These are phyloP conservation scores for Polydrusus cervinus DNA, from an alignment of 2,888 invertebrate genomes.

Conservation along the genomic window DNA sequence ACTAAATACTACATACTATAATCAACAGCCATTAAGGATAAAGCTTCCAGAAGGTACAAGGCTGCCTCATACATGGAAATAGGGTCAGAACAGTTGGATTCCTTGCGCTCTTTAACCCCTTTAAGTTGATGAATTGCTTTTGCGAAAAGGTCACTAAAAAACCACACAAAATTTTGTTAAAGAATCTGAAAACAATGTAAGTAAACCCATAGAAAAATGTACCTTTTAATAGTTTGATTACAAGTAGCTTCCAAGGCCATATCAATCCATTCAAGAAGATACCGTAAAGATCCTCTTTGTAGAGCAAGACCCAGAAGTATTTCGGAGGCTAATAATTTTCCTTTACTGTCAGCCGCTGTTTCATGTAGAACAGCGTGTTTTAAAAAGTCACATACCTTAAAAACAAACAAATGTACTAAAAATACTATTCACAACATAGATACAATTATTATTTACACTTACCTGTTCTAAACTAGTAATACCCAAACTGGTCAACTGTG, in stretches of 20 bases:
- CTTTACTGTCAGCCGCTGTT: conserved; percentile 72
- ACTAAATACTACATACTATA: conserved; percentile 62
- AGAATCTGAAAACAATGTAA: conserved; percentile 9
- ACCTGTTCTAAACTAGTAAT: conserved; percentile 74
- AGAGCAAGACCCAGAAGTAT: conserved; percentile 75
- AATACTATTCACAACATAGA: not conserved
- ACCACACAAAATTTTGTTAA: conserved; percentile 5
- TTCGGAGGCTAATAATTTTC: conserved; percentile 72
- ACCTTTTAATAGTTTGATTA: conserved; percentile 48
- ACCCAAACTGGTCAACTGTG: conserved; percentile 74
- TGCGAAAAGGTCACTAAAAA: conserved; percentile 65
- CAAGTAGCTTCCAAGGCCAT: conserved; percentile 73
- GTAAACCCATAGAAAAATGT: not conserved
- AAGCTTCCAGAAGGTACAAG: conserved; percentile 73
- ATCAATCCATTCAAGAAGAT: conserved; percentile 78
- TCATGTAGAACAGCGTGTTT: conserved; percentile 72
- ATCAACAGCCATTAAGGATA: conserved; percentile 71
- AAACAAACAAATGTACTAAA: not conserved
- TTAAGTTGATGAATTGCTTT: conserved; percentile 64
- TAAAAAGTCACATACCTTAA: conserved; percentile 68
- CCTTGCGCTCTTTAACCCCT: conserved; percentile 60
- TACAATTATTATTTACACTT: not conserved
- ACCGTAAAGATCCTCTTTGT: conserved; percentile 76
- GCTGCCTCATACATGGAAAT: conserved; percentile 73
- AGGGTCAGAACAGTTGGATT: conserved; percentile 57